These are phyloP conservation scores for Rafetus swinhoei DNA, from an alignment of 2,113 vertebrate genomes.

Conservation along the genomic window DNA sequence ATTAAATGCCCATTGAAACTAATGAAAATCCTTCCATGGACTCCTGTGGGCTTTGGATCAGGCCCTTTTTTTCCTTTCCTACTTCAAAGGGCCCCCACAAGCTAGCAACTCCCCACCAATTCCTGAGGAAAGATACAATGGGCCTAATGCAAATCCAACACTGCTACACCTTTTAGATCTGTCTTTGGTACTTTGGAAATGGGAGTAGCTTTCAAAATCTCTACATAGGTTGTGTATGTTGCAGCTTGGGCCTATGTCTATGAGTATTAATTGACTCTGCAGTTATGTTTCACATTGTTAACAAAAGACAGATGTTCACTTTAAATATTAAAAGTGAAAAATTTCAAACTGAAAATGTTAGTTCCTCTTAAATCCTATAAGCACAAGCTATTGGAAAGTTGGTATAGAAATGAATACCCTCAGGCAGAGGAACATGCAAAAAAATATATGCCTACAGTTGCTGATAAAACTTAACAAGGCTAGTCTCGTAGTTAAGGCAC, in stretches of 20 bases:
- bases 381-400: neutral
- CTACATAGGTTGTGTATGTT: too few species aligned
- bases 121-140: neutral
- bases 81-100: neutral
- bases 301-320: too few species aligned
- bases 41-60: neutral
- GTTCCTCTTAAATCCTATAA: neutral
- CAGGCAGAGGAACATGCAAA: neutral
- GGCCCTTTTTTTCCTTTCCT: accelerated
- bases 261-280: neutral
- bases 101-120: neutral
- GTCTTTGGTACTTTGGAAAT: too few species aligned
- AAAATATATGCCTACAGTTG: neutral
- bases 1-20: neutral
- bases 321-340: neutral
- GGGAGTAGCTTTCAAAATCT: too few species aligned
- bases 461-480: neutral
- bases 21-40: neutral
- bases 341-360: neutral
- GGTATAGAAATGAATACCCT: neutral
- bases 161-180: neutral
- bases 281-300: neutral
- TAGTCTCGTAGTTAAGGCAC: neutral
- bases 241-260: neutral
- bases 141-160: neutral